These are phyloP conservation scores for Lagodon rhomboides DNA, from an alignment of 2,797 vertebrate species.

Conservation along the genomic window DNA sequence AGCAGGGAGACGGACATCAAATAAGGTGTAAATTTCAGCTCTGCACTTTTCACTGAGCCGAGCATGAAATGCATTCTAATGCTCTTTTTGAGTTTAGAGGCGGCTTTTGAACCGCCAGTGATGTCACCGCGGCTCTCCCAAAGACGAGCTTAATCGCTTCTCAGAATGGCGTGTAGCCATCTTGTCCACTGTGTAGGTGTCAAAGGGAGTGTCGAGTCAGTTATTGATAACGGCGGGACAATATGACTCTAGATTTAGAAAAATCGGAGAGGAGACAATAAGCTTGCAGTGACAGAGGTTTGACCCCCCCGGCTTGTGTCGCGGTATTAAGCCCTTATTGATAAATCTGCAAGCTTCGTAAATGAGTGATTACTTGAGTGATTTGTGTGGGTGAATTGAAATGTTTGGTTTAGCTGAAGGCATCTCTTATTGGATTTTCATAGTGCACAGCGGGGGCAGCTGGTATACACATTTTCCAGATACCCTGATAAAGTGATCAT, in stretches of 20 bases:
- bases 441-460: conserved; percentile 46
- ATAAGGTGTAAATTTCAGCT: conserved; percentile 94
- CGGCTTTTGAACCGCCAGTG: conserved; percentile 88
- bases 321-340: conserved; percentile 71
- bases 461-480: conserved; percentile 56
- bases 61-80: conserved; percentile 94
- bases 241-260: conserved; percentile 66
- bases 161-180: conserved; percentile 88
- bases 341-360: conserved; percentile 78
- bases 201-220: conserved; percentile 91
- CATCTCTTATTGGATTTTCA: conserved; percentile 69
- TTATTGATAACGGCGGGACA: conserved; percentile 86
- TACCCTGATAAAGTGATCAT: conserved; percentile 51
- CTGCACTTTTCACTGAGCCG: conserved; percentile 90
- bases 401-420: conserved; percentile 64
- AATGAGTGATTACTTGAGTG: conserved; percentile 63
- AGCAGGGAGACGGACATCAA: conserved; percentile 92
- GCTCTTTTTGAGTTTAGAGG: conserved; percentile 87
- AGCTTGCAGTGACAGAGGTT: conserved; percentile 73
- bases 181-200: conserved; percentile 86
- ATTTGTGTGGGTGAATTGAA: conserved; percentile 74
- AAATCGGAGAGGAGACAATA: conserved; percentile 67
- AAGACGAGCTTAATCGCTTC: conserved; percentile 88
- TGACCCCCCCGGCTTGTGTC: conserved; percentile 56
- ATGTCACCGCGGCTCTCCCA: conserved; percentile 87